Evolutionary conservation across 1,140 invertebrate genomes (phyloP).

Genomic region (Pseudomyrmex cubaensis): DNA sequence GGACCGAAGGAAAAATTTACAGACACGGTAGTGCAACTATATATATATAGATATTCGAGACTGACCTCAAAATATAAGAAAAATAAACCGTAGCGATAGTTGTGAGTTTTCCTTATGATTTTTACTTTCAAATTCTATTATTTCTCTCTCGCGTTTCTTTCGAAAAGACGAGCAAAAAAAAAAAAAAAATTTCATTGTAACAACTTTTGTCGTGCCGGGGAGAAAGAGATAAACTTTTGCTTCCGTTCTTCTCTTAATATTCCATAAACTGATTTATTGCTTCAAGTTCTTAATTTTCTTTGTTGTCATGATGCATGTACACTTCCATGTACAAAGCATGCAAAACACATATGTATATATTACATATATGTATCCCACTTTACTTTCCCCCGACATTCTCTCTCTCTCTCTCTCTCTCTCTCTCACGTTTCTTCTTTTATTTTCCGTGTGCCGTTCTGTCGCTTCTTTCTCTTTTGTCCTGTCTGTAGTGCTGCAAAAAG

Average conservation of each 20-base stretch:
- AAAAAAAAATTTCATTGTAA: neutral
- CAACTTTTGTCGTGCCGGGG: conserved; percentile 3
- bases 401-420: neutral
- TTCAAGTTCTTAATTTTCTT: conserved; percentile 49
- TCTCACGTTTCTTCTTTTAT: conserved; percentile 37
- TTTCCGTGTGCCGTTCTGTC: conserved; percentile 20
- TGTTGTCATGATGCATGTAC: conserved; percentile 38
- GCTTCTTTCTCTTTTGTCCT: conserved; percentile 5
- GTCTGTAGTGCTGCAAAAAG: conserved; percentile 39
- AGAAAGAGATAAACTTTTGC: neutral
- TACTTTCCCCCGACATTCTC: conserved; percentile 20
- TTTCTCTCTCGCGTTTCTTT: neutral
- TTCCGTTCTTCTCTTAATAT: conserved; percentile 28
- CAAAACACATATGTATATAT: neutral
- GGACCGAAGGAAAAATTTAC: conserved; percentile 14
- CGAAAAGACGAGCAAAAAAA: no score
- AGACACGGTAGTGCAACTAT: conserved; percentile 50
- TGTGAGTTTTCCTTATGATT: neutral
- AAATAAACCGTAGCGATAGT: conserved; percentile 29
- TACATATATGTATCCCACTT: conserved; percentile 3
- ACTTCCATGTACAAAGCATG: neutral
- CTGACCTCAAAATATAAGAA: conserved; percentile 39
- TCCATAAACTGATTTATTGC: conserved; percentile 47
- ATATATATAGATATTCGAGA: neutral
- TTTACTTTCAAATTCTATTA: neutral